Evolutionary conservation across 2,797 vertebrate genomes (phyloP).

Genomic region (Hippopotamyrus pictus): DNA sequence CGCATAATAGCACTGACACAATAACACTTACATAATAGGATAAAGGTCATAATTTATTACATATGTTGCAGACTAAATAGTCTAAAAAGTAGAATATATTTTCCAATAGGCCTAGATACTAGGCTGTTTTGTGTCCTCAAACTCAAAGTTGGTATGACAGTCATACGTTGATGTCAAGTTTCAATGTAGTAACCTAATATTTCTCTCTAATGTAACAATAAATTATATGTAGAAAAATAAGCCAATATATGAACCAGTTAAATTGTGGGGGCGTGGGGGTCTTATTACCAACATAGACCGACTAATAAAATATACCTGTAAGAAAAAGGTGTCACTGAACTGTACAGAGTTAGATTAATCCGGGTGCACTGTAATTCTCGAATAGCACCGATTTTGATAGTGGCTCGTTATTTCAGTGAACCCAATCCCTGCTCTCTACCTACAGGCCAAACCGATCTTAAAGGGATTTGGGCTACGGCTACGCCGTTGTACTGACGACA

Average conservation of each 20-base stretch:
- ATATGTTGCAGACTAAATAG: background rate
- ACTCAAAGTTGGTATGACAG: background rate
- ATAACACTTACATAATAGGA: background rate
- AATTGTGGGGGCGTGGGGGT: background rate
- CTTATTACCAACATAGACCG: background rate
- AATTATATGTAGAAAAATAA: background rate
- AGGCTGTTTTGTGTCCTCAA: background rate
- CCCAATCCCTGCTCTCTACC: conserved; percentile 47
- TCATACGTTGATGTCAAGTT: background rate
- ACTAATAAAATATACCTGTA: background rate
- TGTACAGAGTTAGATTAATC: background rate
- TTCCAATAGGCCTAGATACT: background rate
- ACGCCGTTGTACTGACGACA: conserved; percentile 56
- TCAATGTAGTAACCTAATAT: background rate
- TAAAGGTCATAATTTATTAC: background rate
- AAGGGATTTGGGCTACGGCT: conserved; percentile 53
- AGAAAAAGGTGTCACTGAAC: background rate
- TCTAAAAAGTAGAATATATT: background rate
- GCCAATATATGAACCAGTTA: background rate
- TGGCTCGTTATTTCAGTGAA: conserved; percentile 63
- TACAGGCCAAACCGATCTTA: conserved; percentile 43
- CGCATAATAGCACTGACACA: background rate
- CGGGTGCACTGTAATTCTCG: background rate
- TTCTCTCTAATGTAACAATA: background rate
- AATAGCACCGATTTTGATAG: conserved; percentile 48